Conservation (phyloP, 1,140 invertebrate genomes). For the Drosophila azteca region DNA sequence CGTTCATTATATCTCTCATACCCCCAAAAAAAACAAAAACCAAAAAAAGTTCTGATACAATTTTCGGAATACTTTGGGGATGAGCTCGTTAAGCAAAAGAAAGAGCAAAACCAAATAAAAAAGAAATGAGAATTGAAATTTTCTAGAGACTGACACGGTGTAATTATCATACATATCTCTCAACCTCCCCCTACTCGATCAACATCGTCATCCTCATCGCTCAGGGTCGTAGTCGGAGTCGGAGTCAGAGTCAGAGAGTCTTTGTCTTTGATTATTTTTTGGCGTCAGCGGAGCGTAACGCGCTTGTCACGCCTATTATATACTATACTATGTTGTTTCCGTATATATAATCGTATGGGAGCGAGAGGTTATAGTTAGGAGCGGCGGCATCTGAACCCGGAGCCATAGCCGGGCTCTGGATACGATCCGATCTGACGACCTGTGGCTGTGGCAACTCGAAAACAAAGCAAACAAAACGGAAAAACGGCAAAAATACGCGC, state of each 20-base stretch:
- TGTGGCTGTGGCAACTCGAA: slow-evolving; percentile 49
- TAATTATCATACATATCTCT: slow-evolving; percentile 69
- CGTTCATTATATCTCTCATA: slow-evolving; percentile 70
- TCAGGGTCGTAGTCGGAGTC: slow-evolving; percentile 24
- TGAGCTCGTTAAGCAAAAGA: slow-evolving; percentile 54
- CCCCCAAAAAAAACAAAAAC: background rate
- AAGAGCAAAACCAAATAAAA: slow-evolving; percentile 35
- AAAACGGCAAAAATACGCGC: slow-evolving; percentile 62
- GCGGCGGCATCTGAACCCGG: slow-evolving; percentile 63
- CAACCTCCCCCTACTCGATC: slow-evolving; percentile 51
- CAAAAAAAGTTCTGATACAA: slow-evolving; percentile 49
- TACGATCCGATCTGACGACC: slow-evolving; percentile 64
- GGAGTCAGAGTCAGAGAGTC: slow-evolving; percentile 22
- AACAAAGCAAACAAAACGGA: slow-evolving; percentile 77
- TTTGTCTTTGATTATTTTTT: slow-evolving; percentile 82
- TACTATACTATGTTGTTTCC: slow-evolving; percentile 5
- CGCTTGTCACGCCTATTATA: slow-evolving; percentile 82
- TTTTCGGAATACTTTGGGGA: slow-evolving; percentile 50
- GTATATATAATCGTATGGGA: slow-evolving; percentile 12
- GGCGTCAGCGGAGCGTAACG: slow-evolving; percentile 75
- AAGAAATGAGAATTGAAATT: slow-evolving; percentile 54
- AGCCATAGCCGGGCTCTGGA: slow-evolving; percentile 24
- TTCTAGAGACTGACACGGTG: slow-evolving; percentile 61
- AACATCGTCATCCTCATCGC: slow-evolving; percentile 64
- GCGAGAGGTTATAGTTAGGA: slow-evolving; percentile 50